Percentiles rank a stretch among this genome's conserved stretches.
phyloP scores from a whole-genome alignment of 2,888 invertebrate genomes.

The Tyria jacobaeae region DNA sequence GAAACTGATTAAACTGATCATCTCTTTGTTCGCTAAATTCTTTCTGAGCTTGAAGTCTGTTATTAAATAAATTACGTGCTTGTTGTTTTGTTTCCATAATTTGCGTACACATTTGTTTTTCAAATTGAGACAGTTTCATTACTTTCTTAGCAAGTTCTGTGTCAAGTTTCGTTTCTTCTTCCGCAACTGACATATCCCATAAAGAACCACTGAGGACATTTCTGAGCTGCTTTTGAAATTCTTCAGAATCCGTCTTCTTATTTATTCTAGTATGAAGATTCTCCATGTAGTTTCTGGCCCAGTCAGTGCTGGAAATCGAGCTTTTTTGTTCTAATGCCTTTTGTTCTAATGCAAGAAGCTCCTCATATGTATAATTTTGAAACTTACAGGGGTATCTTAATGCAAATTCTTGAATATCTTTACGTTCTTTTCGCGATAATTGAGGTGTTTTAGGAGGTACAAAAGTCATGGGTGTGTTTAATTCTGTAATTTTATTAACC shows the following conservation, averaged over 20 bases:
- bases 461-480: constrained; percentile 54
- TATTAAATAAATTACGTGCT: constrained; percentile 83
- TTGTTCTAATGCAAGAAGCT: constrained; percentile 70
- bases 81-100: constrained; percentile 88
- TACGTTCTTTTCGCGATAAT: constrained; percentile 56
- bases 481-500: constrained; percentile 66
- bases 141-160: constrained; percentile 84
- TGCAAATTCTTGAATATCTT: constrained; percentile 73
- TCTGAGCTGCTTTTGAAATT: constrained; percentile 81
- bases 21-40: constrained; percentile 82
- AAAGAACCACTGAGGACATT: constrained; percentile 79
- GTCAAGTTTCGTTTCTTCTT: constrained; percentile 84
- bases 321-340: constrained; percentile 62
- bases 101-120: constrained; percentile 89
- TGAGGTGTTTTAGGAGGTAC: constrained; percentile 44
- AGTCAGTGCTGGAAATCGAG: constrained; percentile 67
- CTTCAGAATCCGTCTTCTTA: constrained; percentile 73
- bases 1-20: constrained; percentile 77
- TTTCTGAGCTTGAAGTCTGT: constrained; percentile 82
- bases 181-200: constrained; percentile 83
- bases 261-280: constrained; percentile 78
- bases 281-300: constrained; percentile 81
- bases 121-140: constrained; percentile 88
- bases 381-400: constrained; percentile 69
- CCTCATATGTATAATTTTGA: constrained; percentile 74